Evolutionary conservation across 2,113 vertebrate species (phyloP).

Genomic region (Chionomys nivalis): DNA sequence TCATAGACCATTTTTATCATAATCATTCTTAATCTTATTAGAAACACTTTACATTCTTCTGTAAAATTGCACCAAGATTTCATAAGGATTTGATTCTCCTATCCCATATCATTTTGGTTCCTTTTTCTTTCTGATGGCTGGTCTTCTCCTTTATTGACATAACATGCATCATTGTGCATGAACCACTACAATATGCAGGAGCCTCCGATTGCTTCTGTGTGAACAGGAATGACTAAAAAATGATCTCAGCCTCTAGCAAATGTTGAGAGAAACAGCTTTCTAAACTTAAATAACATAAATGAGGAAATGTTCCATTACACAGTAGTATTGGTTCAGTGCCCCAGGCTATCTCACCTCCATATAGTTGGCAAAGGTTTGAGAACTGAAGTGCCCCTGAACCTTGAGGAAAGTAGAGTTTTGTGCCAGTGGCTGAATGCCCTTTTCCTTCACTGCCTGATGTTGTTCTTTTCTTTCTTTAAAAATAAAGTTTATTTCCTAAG

Average conservation of each 20-base stretch:
- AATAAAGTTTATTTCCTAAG: background rate
- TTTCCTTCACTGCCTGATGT: background rate
- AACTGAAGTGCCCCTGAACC: background rate
- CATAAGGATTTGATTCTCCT: background rate
- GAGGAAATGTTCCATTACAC: background rate
- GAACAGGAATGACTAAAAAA: background rate
- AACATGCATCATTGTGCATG: background rate
- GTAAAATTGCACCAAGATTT: background rate
- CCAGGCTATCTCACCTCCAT: too few relatives aligned
- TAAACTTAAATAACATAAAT: slow-evolving; percentile 2
- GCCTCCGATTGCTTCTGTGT: background rate
- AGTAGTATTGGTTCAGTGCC: background rate
- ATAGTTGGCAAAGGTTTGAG: background rate
- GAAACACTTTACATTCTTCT: background rate
- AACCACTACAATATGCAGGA: background rate
- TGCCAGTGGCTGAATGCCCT: background rate
- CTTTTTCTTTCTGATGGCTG: background rate
- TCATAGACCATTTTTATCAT: background rate
- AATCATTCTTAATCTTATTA: background rate
- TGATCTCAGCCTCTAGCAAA: background rate
- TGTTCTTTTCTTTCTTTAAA: background rate
- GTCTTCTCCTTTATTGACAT: background rate
- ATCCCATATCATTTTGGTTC: background rate
- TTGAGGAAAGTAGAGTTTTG: background rate
- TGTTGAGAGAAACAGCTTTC: background rate